Percentiles rank a stretch among this genome's conserved stretches.
These are phyloP conservation scores for Chelonus formosanus DNA, from an alignment of 2,888 invertebrate genomes.

Conservation along the genomic window DNA sequence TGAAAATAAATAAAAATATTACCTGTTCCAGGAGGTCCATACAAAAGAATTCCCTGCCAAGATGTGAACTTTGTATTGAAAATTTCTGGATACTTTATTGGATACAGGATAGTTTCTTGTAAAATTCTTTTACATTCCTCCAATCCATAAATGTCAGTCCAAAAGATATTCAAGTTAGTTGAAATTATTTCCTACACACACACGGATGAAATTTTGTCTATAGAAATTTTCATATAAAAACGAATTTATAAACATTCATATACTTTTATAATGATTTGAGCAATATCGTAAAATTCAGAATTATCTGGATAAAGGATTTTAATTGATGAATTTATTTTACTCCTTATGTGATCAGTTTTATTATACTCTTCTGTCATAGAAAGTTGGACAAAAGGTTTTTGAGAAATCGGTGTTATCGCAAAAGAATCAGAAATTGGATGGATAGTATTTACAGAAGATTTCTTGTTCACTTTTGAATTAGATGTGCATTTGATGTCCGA, in stretches of 20 bases:
- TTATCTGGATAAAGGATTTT: constrained; percentile 53
- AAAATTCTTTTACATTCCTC: constrained; percentile 78
- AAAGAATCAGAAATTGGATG: no score
- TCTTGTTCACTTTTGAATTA: no score
- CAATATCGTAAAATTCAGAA: constrained; percentile 73
- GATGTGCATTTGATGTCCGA: no score
- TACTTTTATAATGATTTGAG: constrained; percentile 73
- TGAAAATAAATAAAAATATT: not conserved
- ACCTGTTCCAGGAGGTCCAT: constrained; percentile 83
- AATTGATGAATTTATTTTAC: constrained; percentile 56
- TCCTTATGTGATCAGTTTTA: constrained; percentile 34
- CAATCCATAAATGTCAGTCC: constrained; percentile 85
- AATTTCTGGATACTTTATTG: constrained; percentile 76
- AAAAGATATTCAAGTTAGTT: constrained; percentile 74
- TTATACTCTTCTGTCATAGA: constrained; percentile 33
- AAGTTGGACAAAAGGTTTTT: constrained; percentile 31
- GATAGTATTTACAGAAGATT: no score
- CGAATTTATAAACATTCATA: not conserved
- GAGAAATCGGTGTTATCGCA: no score
- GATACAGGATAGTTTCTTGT: constrained; percentile 88
- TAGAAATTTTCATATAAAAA: constrained; percentile 11
- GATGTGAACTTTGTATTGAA: constrained; percentile 77
- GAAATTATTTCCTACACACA: constrained; percentile 70
- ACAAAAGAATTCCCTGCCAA: constrained; percentile 78
- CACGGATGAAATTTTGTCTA: constrained; percentile 3